Evolutionary conservation across 1,140 invertebrate species (phyloP), one percentile per base, ranked within the genome.

Genomic region (Drosophila obscura): DNA sequence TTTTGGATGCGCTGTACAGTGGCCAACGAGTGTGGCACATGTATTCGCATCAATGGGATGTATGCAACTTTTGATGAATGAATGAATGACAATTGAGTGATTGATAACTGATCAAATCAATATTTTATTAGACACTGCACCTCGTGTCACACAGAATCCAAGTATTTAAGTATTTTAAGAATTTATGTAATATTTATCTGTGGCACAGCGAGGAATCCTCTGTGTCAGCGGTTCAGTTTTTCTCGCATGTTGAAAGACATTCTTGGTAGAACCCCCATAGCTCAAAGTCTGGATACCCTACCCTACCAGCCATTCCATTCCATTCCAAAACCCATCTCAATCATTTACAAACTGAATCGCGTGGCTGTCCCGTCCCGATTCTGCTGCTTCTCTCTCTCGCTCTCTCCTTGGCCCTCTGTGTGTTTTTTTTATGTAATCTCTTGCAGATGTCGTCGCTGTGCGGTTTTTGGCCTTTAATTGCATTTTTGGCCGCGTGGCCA

Each of bases 401-500:
- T 31, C 56, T 64, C 49, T 68, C 26, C 48, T 46, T 26, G 19
- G 28, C 28, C 28, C 41, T 16, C 24, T 44, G 5, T 73, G 28
- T 58, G n/a, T 19, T 53, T 43, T 64, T 72, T 56, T 79, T 74
- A 72, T 80, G 80, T 62, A 76, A 80, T 80, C 67, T 67, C 58
- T 56, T 80, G 67, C 77, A 76, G 78, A 76, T 80, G 77, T 80
- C 62, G 71, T 64, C 69, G 63, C 65, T 45, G 64, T 69, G 63
- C 53, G 68, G 69, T 52, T 79, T 76, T 80, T 56, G 60, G 57
- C 77, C 57, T 76, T 80, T 80, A 80, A 80, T 80, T 80, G 73
- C 78, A 80, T 62, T 80, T 80, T 76, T 73, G 65, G 65, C 77
- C 56, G 56, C 64, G 48, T 63, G 44, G 45, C 58, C 64, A 69